These are phyloP conservation scores for Nymphalis polychloros DNA, from an alignment of 2,888 invertebrate species.

Conservation along the genomic window DNA sequence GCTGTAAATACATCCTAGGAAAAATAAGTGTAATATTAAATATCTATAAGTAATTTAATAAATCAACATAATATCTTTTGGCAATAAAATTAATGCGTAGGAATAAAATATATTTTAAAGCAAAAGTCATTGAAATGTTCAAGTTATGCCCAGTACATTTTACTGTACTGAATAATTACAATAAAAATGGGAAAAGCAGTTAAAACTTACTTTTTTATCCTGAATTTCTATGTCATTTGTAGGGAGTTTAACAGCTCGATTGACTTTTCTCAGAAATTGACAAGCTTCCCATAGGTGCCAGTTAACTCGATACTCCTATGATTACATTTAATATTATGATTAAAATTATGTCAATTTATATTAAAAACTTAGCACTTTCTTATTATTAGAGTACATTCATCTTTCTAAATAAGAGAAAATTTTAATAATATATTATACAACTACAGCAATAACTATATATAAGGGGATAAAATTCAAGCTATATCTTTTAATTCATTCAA, in stretches of 20 bases:
- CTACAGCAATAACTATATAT: no score
- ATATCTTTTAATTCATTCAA: no score
- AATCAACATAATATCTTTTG: no score
- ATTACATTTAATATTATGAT: conserved; percentile 28
- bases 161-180: not conserved
- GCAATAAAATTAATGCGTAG: no score
- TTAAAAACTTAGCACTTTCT: no score
- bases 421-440: no score
- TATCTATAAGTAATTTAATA: no score
- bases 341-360: not conserved
- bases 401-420: no score
- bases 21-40: conserved; percentile 12
- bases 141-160: no score
- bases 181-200: not conserved
- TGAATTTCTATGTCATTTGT: conserved; percentile 24
- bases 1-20: conserved; percentile 45
- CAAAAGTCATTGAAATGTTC: not conserved
- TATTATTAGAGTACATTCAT: no score
- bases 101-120: no score
- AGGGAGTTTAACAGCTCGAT: conserved; percentile 45
- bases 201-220: conserved; percentile 32
- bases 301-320: conserved; percentile 67
- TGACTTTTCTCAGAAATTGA: conserved; percentile 64
- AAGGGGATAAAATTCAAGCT: no score
- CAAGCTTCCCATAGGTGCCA: conserved; percentile 76